Evolutionary conservation across 1,140 invertebrate genomes (phyloP), one percentile per base, ranked within the genome.

Genomic region (Nymphalis io): DNA sequence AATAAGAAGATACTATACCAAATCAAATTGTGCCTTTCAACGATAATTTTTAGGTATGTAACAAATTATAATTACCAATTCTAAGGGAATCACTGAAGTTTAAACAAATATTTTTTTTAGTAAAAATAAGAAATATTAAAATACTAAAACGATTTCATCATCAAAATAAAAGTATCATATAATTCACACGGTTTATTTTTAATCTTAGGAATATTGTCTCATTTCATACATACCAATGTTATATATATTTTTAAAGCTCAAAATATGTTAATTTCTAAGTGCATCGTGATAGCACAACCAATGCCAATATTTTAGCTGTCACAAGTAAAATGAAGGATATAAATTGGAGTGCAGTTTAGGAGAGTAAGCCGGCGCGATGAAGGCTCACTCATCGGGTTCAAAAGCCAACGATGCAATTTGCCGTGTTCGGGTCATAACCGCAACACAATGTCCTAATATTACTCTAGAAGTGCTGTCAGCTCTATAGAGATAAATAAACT

Each of bases 331-430:
- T 33, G 53, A 58, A 48, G 65, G 53, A 69, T 71, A 59, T 59
- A 61, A 65, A 63, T 33, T 65, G 20, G 39, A 46, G 63, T 16
- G 58, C 46, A 71, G 46, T 68, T 60, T 68, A 58, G 38, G 39
- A 61, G 48, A 39, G 59, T 42, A 27, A 62, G 33, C 51, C 51
- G 51, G 39, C 44, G 65, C 78, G 84, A 76, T 82, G 82, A 88
- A 88, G 84, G 82, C 85, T 89, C 84, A 86, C 82, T 86, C 83
- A 87, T 80, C 83, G 84, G 72, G 87, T 84, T 89, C 87, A 89
- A 85, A 88, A 84, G 85, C 72, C 82, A 88, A 89, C 60, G 65
- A 80, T 77, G 74, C 80, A 74, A 87, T 84, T 81, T 76, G 74
- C 84, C 80, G 18, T 40, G n/a, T 38, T 46, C 10, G 16, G 33